These are phyloP conservation scores for Enteromius mattozi DNA, from an alignment of 2,797 vertebrate genomes.

Conservation along the genomic window DNA sequence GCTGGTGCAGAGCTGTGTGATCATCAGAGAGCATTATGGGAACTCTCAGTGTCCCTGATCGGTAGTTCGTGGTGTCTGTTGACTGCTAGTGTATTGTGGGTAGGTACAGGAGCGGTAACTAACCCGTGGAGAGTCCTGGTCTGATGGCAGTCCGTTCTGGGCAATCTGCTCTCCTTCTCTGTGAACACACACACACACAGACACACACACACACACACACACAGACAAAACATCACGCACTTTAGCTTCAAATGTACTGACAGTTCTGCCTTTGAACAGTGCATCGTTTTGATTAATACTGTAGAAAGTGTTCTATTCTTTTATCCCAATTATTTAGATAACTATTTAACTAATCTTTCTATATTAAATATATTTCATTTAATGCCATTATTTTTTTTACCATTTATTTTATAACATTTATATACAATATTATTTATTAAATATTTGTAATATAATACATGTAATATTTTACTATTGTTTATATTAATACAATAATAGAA, in stretches of 20 bases:
- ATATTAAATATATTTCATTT: background rate
- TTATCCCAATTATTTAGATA: too few species aligned
- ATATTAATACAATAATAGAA: background rate
- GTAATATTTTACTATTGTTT: background rate
- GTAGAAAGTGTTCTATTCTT: background rate
- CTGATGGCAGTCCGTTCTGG: constrained; percentile 90
- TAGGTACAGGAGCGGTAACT: constrained; percentile 63
- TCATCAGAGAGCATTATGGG: constrained; percentile 34
- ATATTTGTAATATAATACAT: background rate
- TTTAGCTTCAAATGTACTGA: background rate
- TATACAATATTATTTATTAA: background rate
- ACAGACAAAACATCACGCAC: background rate
- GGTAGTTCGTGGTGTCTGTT: constrained; percentile 71
- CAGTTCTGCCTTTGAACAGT: background rate
- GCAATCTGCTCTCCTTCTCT: constrained; percentile 88
- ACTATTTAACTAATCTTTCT: too few species aligned
- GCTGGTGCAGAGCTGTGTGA: background rate
- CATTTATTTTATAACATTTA: background rate
- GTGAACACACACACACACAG: constrained; percentile 44
- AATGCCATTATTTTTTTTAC: background rate
- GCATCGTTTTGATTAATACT: background rate
- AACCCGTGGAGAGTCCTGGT: constrained; percentile 95
- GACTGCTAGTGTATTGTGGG: constrained; percentile 88
- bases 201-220: background rate
- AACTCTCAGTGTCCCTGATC: background rate